Percentiles rank a stretch among this genome's conserved stretches.
Conservation (phyloP, 2,888 invertebrate species). For the Nebria salina region DNA sequence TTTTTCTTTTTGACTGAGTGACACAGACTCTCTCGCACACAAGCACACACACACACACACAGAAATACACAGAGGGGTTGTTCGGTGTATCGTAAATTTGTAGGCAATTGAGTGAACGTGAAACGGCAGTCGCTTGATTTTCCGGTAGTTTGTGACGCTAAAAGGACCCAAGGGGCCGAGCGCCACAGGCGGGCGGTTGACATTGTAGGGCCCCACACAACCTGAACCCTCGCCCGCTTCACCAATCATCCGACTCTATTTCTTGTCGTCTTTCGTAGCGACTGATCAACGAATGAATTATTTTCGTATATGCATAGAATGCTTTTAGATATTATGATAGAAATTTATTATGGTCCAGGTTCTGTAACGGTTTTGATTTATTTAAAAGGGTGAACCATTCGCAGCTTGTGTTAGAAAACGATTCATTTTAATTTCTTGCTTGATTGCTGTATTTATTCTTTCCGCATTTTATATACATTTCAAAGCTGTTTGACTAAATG, state of each 20-base stretch:
- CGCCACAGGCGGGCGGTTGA: constrained; percentile 24
- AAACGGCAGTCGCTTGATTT: constrained; percentile 22
- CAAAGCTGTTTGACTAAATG: background rate
- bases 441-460: constrained; percentile 1
- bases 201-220: constrained; percentile 26
- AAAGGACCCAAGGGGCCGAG: constrained; percentile 17
- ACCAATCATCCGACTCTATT: background rate
- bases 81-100: constrained; percentile 21
- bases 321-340: constrained; percentile 31
- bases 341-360: constrained; percentile 21
- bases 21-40: background rate
- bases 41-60: background rate
- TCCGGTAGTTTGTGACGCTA: constrained; percentile 23
- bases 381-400: background rate
- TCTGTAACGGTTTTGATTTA: background rate
- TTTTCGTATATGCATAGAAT: constrained; percentile 23
- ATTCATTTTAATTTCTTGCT: background rate
- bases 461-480: background rate
- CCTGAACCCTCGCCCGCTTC: constrained; percentile 4
- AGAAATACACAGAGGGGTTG: background rate
- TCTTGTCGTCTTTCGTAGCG: background rate
- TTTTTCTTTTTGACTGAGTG: constrained; percentile 2
- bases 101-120: constrained; percentile 21
- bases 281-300: constrained; percentile 20
- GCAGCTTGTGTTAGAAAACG: background rate